Conservation (phyloP, 2,888 invertebrate genomes). For the Netelia melanura region DNA sequence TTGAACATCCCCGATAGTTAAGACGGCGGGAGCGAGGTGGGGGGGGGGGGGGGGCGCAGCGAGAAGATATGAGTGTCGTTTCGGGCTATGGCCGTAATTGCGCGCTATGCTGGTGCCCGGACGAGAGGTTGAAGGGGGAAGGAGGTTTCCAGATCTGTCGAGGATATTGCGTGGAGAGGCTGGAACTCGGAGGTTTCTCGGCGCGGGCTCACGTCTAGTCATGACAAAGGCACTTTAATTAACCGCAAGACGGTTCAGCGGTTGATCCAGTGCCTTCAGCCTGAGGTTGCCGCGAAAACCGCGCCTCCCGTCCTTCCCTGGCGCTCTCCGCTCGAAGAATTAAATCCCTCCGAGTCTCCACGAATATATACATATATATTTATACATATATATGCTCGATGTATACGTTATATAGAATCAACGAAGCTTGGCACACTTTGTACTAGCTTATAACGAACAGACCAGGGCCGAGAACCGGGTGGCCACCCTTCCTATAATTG, state of each 20-base stretch:
- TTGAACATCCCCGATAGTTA: neutral
- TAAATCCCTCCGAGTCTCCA: constrained; percentile 26
- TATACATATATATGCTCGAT: neutral
- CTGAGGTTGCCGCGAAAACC: constrained; percentile 27
- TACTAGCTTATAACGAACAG: constrained; percentile 18
- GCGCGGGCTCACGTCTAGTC: neutral
- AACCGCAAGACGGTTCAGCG: constrained; percentile 69
- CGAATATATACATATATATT: constrained; percentile 1
- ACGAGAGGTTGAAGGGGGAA: neutral
- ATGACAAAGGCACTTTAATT: constrained; percentile 71
- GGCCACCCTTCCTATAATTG: constrained; percentile 40
- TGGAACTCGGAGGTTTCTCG: constrained; percentile 8
- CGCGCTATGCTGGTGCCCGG: neutral
- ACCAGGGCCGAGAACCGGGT: neutral
- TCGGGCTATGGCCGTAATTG: constrained; percentile 5
- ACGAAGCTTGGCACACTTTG: constrained; percentile 1
- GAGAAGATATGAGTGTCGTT: neutral
- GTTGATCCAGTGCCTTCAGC: constrained; percentile 68
- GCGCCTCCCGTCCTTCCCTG: neutral
- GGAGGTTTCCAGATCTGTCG: neutral
- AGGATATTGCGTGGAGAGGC: constrained; percentile 6
- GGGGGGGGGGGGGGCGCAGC: neutral
- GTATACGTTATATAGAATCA: neutral
- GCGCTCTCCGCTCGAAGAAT: constrained; percentile 12
- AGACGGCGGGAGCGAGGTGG: neutral